Conservation (phyloP, 92 coral and sea anemone genomes). For the Epizoanthus scotinus region DNA sequence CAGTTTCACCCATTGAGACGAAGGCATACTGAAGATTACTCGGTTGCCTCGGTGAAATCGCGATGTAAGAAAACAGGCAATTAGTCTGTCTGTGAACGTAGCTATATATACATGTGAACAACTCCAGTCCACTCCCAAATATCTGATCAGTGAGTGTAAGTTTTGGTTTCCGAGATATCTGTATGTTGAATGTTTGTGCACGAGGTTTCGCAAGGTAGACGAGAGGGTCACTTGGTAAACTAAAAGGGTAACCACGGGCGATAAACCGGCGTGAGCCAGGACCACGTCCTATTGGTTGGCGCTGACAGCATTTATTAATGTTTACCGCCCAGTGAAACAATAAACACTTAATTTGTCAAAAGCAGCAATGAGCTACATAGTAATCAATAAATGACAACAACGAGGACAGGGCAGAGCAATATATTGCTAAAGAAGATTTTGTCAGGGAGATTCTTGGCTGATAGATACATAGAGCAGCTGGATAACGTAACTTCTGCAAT, state of each 20-base stretch:
- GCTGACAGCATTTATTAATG: background rate
- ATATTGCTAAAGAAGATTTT: no score
- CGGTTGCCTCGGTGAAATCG: slow-evolving; percentile 4
- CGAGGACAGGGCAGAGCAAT: no score
- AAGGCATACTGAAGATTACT: slow-evolving; percentile 5
- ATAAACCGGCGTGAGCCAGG: background rate
- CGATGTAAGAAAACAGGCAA: background rate
- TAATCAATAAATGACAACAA: background rate
- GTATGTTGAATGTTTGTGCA: slow-evolving; percentile 7
- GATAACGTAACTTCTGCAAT: no score
- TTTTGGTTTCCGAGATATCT: slow-evolving; percentile 7
- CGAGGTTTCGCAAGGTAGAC: background rate
- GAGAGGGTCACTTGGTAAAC: background rate
- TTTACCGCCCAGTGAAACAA: slow-evolving; percentile 6
- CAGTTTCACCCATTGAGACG: slow-evolving; percentile 87
- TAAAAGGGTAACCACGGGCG: slow-evolving; percentile 31
- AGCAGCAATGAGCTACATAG: background rate
- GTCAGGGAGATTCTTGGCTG: no score
- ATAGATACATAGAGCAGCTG: no score
- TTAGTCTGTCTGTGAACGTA: background rate
- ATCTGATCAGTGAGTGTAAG: no score
- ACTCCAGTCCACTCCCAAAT: background rate
- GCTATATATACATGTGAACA: background rate
- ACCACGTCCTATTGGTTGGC: slow-evolving; percentile 7
- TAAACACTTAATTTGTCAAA: slow-evolving; percentile 14